Percentiles rank a stretch among this genome's conserved stretches.
Evolutionary conservation across 2,888 invertebrate genomes (phyloP).

Genomic region (Dilophus febrilis): DNA sequence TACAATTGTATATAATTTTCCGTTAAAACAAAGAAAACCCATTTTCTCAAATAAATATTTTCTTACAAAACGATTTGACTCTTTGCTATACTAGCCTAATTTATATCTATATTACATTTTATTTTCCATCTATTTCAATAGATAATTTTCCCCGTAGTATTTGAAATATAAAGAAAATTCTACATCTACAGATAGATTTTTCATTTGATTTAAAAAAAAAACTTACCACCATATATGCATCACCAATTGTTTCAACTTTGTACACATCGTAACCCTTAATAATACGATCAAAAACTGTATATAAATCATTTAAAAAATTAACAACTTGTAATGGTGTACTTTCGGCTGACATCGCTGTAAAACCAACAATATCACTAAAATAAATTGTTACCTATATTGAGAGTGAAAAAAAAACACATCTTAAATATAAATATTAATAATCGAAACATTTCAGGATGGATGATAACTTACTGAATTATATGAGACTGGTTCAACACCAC

Average conservation of each 20-base stretch:
- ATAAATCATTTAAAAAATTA: conserved; percentile 92
- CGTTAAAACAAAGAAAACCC: too few relatives aligned
- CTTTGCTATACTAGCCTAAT: too few relatives aligned
- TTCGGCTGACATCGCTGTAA: conserved; percentile 88
- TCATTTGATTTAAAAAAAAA: background rate
- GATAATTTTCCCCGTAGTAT: too few relatives aligned
- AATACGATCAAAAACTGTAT: conserved; percentile 91
- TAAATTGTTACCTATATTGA: conserved; percentile 72
- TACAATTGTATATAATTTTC: too few relatives aligned
- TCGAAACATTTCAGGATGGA: too few relatives aligned
- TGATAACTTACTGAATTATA: conserved; percentile 55
- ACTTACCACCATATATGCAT: conserved; percentile 47
- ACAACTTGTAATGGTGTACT: conserved; percentile 89
- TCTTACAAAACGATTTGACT: too few relatives aligned
- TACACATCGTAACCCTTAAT: conserved; percentile 96
- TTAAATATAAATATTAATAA: background rate
- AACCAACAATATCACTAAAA: conserved; percentile 94
- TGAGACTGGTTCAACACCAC: conserved; percentile 82
- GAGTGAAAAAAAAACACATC: too few relatives aligned
- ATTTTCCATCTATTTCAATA: too few relatives aligned
- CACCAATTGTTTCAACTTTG: conserved; percentile 89
- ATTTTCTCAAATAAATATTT: too few relatives aligned
- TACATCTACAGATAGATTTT: background rate
- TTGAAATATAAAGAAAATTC: too few relatives aligned
- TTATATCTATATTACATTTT: too few relatives aligned